phyloP scores from a whole-genome alignment of 2,113 vertebrate genomes.

The Oreochromis aureus region DNA sequence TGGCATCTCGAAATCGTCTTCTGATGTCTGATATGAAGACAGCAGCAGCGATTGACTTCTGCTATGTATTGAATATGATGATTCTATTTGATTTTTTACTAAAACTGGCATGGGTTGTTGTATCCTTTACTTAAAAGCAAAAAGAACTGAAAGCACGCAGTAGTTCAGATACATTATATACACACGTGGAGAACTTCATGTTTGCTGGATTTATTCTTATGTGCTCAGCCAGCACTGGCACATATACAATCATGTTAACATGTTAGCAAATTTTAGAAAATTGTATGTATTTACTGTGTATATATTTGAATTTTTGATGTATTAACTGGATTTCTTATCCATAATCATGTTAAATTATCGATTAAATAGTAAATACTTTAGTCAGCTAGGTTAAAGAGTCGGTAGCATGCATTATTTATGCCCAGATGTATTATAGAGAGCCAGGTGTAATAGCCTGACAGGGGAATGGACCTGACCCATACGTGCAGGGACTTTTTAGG shows the following conservation, averaged over 20 bases:
- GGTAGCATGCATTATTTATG: constrained; percentile 28
- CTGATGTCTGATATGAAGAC: not conserved
- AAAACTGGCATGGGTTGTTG: not conserved
- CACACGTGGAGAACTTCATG: not conserved
- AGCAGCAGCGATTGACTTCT: not conserved
- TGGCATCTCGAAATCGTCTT: not conserved
- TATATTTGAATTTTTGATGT: not conserved
- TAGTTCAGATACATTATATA: not conserved
- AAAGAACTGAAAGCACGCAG: not conserved
- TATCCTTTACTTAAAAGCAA: not conserved
- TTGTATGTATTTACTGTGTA: not conserved
- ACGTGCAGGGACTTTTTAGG: not conserved
- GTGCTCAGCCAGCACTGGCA: not conserved
- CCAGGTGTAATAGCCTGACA: not conserved
- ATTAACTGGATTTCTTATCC: not conserved
- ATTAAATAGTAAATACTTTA: constrained; percentile 2
- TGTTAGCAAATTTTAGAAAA: not conserved
- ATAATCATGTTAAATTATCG: not conserved
- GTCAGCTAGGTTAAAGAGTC: constrained; percentile 2
- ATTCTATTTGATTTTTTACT: not conserved
- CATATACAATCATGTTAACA: not conserved
- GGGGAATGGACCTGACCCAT: constrained; percentile 7
- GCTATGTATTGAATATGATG: not conserved
- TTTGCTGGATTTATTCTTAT: not conserved
- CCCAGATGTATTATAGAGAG: constrained; percentile 19